A percentile compares a stretch with the other conserved stretches of the same genome.
These are phyloP conservation scores for Heliconius hortense DNA, from an alignment of 2,888 invertebrate genomes.

Conservation along the genomic window DNA sequence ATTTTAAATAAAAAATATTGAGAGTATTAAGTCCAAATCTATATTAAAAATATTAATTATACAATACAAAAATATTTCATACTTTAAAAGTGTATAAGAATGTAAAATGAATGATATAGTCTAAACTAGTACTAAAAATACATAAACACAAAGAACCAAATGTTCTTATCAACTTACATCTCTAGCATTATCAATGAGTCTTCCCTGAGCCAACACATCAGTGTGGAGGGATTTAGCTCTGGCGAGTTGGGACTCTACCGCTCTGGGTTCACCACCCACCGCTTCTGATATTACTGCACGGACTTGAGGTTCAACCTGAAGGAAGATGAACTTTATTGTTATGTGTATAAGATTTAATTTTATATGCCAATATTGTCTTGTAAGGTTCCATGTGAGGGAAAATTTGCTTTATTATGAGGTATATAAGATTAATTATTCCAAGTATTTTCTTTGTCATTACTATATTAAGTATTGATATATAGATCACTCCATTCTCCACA, in stretches of 20 bases:
- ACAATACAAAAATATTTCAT: neutral
- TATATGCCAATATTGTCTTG: too few relatives aligned
- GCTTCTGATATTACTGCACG: constrained; percentile 90
- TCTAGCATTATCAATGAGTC: constrained; percentile 92
- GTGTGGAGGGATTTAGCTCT: constrained; percentile 92
- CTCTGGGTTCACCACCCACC: constrained; percentile 92
- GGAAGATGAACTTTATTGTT: neutral
- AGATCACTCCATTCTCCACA: too few relatives aligned
- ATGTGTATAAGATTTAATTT: too few relatives aligned
- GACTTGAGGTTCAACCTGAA: constrained; percentile 86
- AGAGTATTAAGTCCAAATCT: neutral
- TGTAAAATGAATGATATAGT: neutral
- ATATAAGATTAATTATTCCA: too few relatives aligned
- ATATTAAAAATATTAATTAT: too few relatives aligned
- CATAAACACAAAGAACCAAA: neutral
- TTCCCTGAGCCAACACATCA: constrained; percentile 92
- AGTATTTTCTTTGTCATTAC: too few relatives aligned
- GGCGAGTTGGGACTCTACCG: constrained; percentile 92
- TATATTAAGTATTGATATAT: too few relatives aligned
- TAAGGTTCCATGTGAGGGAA: too few relatives aligned
- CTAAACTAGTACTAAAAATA: neutral
- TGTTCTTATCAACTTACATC: constrained; percentile 69
- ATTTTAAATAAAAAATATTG: too few relatives aligned
- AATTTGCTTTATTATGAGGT: too few relatives aligned
- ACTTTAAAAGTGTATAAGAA: neutral